A percentile compares a stretch with the other conserved stretches of the same genome.
Evolutionary conservation across 1,140 invertebrate genomes (phyloP).

Genomic region (Drosophila mauritiana): DNA sequence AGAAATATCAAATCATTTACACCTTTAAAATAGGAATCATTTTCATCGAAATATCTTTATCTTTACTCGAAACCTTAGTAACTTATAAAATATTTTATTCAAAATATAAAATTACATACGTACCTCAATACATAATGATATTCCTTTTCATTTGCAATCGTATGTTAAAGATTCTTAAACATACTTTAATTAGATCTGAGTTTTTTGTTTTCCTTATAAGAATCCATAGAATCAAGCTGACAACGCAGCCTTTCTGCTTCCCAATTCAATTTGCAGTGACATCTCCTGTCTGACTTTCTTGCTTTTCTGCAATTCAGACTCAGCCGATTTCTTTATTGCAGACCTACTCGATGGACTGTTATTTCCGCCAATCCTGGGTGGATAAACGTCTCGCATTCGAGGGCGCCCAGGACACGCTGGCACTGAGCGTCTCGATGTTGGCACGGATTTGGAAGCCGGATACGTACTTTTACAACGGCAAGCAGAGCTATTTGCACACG

Average conservation of each 20-base stretch:
- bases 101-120: too few relatives aligned
- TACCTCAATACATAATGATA: too few relatives aligned
- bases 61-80: too few relatives aligned
- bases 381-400: conserved; percentile 90
- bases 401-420: conserved; percentile 87
- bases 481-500: conserved; percentile 93
- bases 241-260: background rate
- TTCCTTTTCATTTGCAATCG: too few relatives aligned
- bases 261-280: conserved; percentile 15
- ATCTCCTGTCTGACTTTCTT: conserved; percentile 7
- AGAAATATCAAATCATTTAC: too few relatives aligned
- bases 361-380: conserved; percentile 93
- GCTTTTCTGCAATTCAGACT: background rate
- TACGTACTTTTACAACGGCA: conserved; percentile 95
- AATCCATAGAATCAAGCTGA: background rate
- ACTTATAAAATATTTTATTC: too few relatives aligned
- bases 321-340: conserved; percentile 83
- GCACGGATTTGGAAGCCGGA: conserved; percentile 95
- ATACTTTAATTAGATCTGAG: too few relatives aligned
- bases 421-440: conserved; percentile 91
- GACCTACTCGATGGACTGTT: conserved; percentile 96
- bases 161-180: too few relatives aligned
- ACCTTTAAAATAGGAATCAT: too few relatives aligned
- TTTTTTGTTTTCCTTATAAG: background rate
- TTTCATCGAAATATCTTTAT: background rate